Evolutionary conservation across 2,797 vertebrate species (phyloP), one percentile per base, ranked within the genome.

Genomic region (Notolabrus celidotus): DNA sequence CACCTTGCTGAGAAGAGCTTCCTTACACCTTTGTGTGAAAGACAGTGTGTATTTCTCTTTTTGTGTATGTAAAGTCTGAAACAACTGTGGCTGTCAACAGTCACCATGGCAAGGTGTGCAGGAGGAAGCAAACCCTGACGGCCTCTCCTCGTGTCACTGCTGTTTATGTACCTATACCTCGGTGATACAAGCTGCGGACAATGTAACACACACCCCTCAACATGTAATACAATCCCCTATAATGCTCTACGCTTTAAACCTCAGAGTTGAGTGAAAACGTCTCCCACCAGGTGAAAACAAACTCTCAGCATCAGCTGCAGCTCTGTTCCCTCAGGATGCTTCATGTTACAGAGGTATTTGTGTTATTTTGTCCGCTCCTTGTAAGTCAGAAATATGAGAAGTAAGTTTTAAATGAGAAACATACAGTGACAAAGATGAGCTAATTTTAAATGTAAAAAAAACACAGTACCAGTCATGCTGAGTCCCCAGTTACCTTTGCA

Each of bases 401-500:
- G n/a, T n/a, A n/a, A n/a, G n/a, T n/a, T 9, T 14, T 0, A 7
- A 46, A 50, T 27, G 15, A 59, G 25, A 65, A 43, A 65, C 0
- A 43, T 75, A 72, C 15, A 1, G 34, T 74, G 58, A 19, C 6
- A 60, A 71, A 67, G 68, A 74, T 47, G 1, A 67, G 82, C 29
- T 46, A 58, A 25, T 41, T 46, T 0, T 69, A 80, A 61, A 69
- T 31, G 51, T 29, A 62, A 46, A 79, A 82, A 71, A 47, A 56
- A 47, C 61, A 81, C 61, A 72, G 50, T 63, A 68, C n/a, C 20
- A 71, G 31, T 70, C 54, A 81, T 77, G 79, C 79, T 51, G 68
- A 89, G 80, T 83, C 82, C 67, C 65, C 14, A 31, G 67, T 71
- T 83, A 79, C 74, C 75, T 76, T 79, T 67, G 68, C 74, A 78